phyloP scores from a whole-genome alignment of 1,140 invertebrate genomes.

The Diplogasteroides magnus region DNA sequence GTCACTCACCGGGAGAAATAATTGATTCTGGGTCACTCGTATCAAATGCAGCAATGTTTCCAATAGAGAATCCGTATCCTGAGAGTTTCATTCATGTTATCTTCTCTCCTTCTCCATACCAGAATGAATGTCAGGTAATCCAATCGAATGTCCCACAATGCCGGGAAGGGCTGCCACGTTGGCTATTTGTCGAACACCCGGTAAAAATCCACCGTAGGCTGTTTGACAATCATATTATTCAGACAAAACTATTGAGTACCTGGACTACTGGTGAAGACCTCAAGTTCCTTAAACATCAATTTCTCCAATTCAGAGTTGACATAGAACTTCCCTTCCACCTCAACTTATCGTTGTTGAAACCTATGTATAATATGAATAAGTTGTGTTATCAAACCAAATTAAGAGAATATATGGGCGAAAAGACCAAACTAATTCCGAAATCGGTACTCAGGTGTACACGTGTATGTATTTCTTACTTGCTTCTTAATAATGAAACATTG shows the following conservation, averaged over 20 bases:
- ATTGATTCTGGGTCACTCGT: slow-evolving; percentile 83
- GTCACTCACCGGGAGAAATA: slow-evolving; percentile 74
- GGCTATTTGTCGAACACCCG: slow-evolving; percentile 97
- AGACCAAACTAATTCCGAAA: too few relatives aligned
- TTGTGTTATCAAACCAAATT: too few relatives aligned
- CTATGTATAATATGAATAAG: too few relatives aligned
- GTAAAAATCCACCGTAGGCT: slow-evolving; percentile 87
- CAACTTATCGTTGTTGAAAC: too few relatives aligned
- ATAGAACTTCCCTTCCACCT: slow-evolving; percentile 96
- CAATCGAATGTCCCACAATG: slow-evolving; percentile 75
- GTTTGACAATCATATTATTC: slow-evolving; percentile 59
- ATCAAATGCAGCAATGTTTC: slow-evolving; percentile 99
- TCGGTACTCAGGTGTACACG: too few relatives aligned
- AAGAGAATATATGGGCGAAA: too few relatives aligned
- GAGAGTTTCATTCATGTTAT: too few relatives aligned
- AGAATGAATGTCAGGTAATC: slow-evolving; percentile 92
- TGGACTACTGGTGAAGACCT: slow-evolving; percentile 69
- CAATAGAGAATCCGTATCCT: slow-evolving; percentile 98
- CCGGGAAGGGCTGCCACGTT: slow-evolving; percentile 97
- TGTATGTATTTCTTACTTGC: too few relatives aligned
- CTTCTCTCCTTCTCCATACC: background rate
- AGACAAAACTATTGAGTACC: slow-evolving; percentile 60
- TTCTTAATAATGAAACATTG: too few relatives aligned
- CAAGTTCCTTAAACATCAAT: slow-evolving; percentile 94
- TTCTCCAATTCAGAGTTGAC: slow-evolving; percentile 86